Percentiles rank a stretch among this genome's conserved stretches.
Conservation (phyloP, 2,113 vertebrate species). For the Camelus bactrianus region DNA sequence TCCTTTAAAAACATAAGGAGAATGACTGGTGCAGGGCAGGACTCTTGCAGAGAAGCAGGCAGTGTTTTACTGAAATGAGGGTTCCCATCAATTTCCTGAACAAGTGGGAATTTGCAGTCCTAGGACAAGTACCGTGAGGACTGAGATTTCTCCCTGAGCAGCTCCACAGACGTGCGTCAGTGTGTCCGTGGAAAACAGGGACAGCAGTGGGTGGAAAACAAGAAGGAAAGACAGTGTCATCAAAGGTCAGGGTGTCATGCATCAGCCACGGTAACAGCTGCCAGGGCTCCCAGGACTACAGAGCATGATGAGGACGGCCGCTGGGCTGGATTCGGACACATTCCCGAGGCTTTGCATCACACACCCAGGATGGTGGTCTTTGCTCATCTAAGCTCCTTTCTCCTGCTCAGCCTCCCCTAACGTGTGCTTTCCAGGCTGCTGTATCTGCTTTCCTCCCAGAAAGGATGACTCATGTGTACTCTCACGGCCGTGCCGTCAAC, state of each 20-base stretch:
- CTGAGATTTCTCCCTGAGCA: constrained; percentile 72
- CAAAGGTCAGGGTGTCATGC: constrained; percentile 87
- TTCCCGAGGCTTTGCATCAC: constrained; percentile 83
- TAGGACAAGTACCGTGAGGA: background rate
- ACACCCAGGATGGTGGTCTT: constrained; percentile 72
- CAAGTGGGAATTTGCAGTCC: background rate
- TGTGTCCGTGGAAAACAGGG: constrained; percentile 81
- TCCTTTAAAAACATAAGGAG: background rate
- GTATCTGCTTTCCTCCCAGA: constrained; percentile 67
- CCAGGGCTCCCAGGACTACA: constrained; percentile 54
- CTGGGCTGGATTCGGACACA: constrained; percentile 82
- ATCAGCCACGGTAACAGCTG: constrained; percentile 87
- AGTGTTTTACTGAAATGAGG: background rate
- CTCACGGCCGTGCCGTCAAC: background rate
- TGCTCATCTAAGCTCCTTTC: constrained; percentile 65
- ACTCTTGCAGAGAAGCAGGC: background rate
- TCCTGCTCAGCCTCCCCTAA: constrained; percentile 35
- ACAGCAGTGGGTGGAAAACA: constrained; percentile 88
- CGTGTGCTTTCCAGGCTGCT: background rate
- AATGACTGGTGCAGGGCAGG: background rate
- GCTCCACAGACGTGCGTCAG: constrained; percentile 27
- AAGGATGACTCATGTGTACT: constrained; percentile 58
- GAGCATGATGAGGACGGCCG: constrained; percentile 58
- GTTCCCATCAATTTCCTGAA: constrained; percentile 38
- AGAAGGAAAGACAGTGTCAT: constrained; percentile 84